These are phyloP conservation scores for Ormyrus rosae DNA, from an alignment of 2,888 invertebrate species.

Conservation along the genomic window DNA sequence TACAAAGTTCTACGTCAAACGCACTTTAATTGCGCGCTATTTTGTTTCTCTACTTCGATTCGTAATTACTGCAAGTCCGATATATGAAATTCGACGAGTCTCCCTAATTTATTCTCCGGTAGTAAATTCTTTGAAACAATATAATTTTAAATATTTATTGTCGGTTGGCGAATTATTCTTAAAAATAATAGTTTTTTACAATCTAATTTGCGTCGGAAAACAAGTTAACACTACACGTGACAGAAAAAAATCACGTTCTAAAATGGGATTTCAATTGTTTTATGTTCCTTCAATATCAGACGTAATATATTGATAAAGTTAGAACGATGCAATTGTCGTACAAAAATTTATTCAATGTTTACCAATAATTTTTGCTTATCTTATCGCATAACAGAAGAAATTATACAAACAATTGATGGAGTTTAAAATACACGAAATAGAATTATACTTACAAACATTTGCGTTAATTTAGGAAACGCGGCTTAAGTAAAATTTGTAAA, in stretches of 20 bases:
- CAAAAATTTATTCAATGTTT: constrained; percentile 53
- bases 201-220: too few relatives aligned
- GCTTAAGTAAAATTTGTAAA: not conserved
- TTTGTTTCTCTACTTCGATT: too few relatives aligned
- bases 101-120: too few relatives aligned
- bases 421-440: constrained; percentile 38
- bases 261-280: constrained; percentile 52
- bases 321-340: constrained; percentile 38
- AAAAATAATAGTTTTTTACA: too few relatives aligned
- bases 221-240: not conserved
- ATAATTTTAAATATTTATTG: too few relatives aligned
- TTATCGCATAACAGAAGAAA: constrained; percentile 44
- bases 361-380: constrained; percentile 53
- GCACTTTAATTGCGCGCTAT: too few relatives aligned
- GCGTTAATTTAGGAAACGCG: constrained; percentile 2
- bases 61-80: too few relatives aligned
- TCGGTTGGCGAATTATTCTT: too few relatives aligned
- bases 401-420: constrained; percentile 50
- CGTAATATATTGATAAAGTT: constrained; percentile 40
- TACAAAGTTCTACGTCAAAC: too few relatives aligned
- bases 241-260: not conserved
- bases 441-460: constrained; percentile 16
- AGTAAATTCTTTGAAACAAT: too few relatives aligned
- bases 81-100: too few relatives aligned
- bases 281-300: constrained; percentile 20